Base-by-base conservation (phyloP, 2,888 invertebrate genomes). In the Rhamphomyia laevipes region DNA sequence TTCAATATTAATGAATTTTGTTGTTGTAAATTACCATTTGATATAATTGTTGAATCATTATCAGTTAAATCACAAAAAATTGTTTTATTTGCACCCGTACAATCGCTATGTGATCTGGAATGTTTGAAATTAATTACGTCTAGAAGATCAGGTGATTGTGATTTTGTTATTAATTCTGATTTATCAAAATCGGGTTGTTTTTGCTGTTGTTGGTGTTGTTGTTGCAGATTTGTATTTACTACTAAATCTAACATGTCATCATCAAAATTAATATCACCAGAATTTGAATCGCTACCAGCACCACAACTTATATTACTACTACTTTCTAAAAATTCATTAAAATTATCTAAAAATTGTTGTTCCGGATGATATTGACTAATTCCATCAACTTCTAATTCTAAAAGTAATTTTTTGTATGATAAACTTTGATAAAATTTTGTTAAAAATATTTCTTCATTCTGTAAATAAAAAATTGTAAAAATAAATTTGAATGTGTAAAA, bases 381-480 rank as follows among this genome's bases (percentile, higher is more conserved):
- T n/a, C 54, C 54, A 33, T 50, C 51, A 10, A 55, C 53, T 43
- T 58, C 59, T 13, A 59, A 35, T 40, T 59, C 59, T 6, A 55
- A 35, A 9, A 59, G 41, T 9, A 59, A 44, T 45, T 57, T 56
- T 47, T 53, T 55, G 44, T 59, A 59, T 7, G 53, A 51, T 16
- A 56, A 49, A 42, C 56, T 56, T 51, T 56, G 56, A 37, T 58
- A 59, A 47, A 59, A 59, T 50, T 58, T 55, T 18, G 47, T 52
- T n/a, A 59, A 43, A 47, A 59, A 59, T 30, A 59, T 53, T 16
- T 58, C 56, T 45, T 59, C 59, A 44, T 58, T 59, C 52, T 56
- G 37, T n/a, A 49, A 45, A 37, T 23, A 18, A 17, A 38, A 7
- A 43, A 37, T 10, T 4, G 7, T 17, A 16, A 23, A 21, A 46